Evolutionary conservation across 2,888 invertebrate species (phyloP).

Genomic region (Leptinotarsa rubiginosa): DNA sequence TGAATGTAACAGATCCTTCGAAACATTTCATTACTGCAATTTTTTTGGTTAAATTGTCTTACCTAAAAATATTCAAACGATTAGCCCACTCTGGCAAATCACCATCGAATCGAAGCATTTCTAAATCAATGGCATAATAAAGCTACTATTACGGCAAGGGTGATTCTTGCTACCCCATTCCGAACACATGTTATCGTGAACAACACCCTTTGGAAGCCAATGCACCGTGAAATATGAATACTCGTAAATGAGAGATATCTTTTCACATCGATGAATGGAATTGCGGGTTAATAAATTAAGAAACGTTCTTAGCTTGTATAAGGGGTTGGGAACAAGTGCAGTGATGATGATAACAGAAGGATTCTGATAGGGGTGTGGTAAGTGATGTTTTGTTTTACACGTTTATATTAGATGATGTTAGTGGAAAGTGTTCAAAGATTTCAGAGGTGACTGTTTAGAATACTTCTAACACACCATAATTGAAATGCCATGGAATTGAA

Average conservation of each 20-base stretch:
- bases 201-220: constrained; percentile 48
- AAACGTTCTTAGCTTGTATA: background rate
- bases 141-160: constrained; percentile 1
- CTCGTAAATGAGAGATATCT: constrained; percentile 40
- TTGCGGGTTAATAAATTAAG: constrained; percentile 27
- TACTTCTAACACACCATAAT: too few species aligned
- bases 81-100: background rate
- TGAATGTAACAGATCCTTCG: too few species aligned
- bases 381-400: too few species aligned
- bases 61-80: background rate
- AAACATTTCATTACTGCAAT: too few species aligned
- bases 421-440: too few species aligned
- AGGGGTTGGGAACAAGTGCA: background rate
- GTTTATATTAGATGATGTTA: too few species aligned
- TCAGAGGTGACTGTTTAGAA: too few species aligned
- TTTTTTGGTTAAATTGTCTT: too few species aligned
- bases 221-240: constrained; percentile 54
- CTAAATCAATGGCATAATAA: constrained; percentile 4
- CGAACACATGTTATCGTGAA: constrained; percentile 48
- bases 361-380: too few species aligned
- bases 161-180: constrained; percentile 22
- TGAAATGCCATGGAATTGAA: too few species aligned
- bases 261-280: constrained; percentile 16
- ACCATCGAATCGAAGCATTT: background rate
- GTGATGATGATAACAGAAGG: background rate